phyloP scores from a whole-genome alignment of 2,113 vertebrate species.

The Eubucco bourcierii region DNA sequence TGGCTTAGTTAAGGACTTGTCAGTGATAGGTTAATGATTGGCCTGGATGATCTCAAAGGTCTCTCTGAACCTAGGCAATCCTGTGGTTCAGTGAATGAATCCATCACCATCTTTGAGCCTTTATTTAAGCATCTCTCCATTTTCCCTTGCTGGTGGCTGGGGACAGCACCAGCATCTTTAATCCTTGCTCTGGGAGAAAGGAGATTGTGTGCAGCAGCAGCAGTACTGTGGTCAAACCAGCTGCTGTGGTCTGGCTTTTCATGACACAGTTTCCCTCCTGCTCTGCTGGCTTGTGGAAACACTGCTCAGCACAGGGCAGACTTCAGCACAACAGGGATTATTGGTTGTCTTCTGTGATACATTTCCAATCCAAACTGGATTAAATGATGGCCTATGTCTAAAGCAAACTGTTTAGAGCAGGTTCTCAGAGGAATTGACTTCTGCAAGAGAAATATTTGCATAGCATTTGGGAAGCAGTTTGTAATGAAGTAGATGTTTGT shows the following conservation, averaged over 20 bases:
- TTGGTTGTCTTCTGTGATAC: background rate
- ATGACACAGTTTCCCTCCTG: background rate
- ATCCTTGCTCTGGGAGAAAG: background rate
- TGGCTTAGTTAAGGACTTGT: too few species aligned
- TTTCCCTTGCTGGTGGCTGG: background rate
- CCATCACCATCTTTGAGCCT: background rate
- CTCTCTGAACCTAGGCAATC: too few species aligned
- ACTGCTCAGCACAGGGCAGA: background rate
- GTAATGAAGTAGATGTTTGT: background rate
- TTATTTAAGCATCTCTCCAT: fast-evolving
- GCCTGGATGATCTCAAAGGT: too few species aligned
- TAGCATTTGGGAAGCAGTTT: background rate
- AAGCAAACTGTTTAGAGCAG: background rate
- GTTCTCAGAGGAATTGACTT: constrained; percentile 12
- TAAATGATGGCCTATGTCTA: background rate
- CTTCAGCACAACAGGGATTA: background rate
- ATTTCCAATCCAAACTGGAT: background rate
- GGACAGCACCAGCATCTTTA: background rate
- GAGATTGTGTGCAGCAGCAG: fast-evolving
- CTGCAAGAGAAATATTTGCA: constrained; percentile 10
- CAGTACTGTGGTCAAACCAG: fast-evolving
- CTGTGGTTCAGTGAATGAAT: background rate
- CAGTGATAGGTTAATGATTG: too few species aligned
- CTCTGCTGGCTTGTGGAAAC: background rate
- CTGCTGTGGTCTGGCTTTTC: fast-evolving